These are phyloP conservation scores for Trissolcus basalis DNA, from an alignment of 1,140 invertebrate species.

Conservation along the genomic window DNA sequence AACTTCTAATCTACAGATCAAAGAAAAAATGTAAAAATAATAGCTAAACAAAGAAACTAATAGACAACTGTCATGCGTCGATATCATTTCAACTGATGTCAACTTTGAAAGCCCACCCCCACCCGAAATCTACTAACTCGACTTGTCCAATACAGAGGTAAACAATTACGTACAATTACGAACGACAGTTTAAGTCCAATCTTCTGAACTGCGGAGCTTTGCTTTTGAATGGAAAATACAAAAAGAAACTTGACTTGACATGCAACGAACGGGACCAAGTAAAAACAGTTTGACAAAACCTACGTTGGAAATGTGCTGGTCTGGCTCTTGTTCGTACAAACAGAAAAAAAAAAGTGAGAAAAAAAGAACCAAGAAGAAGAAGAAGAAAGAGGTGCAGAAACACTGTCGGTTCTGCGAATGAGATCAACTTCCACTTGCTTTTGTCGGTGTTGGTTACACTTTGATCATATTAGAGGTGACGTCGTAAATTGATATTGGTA, in stretches of 20 bases:
- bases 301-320: constrained; percentile 25
- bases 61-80: no score
- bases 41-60: no score
- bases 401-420: constrained; percentile 31
- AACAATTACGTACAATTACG: neutral
- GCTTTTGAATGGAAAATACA: constrained; percentile 11
- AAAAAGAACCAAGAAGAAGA: no score
- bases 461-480: neutral
- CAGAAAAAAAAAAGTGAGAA: no score
- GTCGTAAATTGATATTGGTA: constrained; percentile 69
- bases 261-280: constrained; percentile 64
- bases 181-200: neutral
- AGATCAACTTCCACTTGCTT: constrained; percentile 19
- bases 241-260: constrained; percentile 57
- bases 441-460: constrained; percentile 14
- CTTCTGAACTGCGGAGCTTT: no score
- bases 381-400: constrained; percentile 33
- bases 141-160: neutral
- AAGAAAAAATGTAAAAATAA: no score
- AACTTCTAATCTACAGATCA: constrained; percentile 33
- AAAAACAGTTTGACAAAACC: constrained; percentile 30
- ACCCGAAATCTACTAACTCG: constrained; percentile 13
- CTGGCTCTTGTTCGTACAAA: constrained; percentile 28
- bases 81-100: no score
- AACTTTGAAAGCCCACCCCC: neutral